These are phyloP conservation scores for Ommatoiulus sabulosus DNA, from an alignment of 2,888 invertebrate species.

Conservation along the genomic window DNA sequence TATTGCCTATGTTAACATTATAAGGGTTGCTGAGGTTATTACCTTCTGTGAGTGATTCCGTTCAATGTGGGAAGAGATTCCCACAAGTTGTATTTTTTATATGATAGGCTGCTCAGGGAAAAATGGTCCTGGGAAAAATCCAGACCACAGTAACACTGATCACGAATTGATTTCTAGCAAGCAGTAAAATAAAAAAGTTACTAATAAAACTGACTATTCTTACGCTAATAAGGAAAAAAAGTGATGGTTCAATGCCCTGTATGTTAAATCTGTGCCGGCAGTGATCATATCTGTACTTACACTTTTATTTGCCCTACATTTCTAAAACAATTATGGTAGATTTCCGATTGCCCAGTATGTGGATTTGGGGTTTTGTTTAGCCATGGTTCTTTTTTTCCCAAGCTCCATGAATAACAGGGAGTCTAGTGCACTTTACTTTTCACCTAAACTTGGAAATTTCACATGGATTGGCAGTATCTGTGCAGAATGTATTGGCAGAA, in stretches of 20 bases:
- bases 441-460: too few relatives aligned
- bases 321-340: not conserved
- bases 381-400: too few relatives aligned
- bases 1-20: not conserved
- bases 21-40: not conserved
- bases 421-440: too few relatives aligned
- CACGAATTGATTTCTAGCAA: not conserved
- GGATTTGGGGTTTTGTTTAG: too few relatives aligned
- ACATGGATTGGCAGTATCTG: too few relatives aligned
- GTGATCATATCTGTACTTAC: not conserved
- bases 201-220: not conserved
- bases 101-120: not conserved
- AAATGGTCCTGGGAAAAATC: not conserved
- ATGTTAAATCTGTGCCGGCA: not conserved
- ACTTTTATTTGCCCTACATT: not conserved
- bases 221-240: not conserved
- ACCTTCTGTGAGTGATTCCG: not conserved
- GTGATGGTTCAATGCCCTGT: not conserved
- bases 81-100: conserved; percentile 6
- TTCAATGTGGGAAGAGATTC: conserved; percentile 16
- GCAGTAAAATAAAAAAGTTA: not conserved
- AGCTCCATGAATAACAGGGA: too few relatives aligned
- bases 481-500: too few relatives aligned
- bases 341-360: too few relatives aligned
- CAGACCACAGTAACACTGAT: not conserved